Evolutionary conservation across 2,888 invertebrate genomes (phyloP).

Genomic region (Auanema sp.): DNA sequence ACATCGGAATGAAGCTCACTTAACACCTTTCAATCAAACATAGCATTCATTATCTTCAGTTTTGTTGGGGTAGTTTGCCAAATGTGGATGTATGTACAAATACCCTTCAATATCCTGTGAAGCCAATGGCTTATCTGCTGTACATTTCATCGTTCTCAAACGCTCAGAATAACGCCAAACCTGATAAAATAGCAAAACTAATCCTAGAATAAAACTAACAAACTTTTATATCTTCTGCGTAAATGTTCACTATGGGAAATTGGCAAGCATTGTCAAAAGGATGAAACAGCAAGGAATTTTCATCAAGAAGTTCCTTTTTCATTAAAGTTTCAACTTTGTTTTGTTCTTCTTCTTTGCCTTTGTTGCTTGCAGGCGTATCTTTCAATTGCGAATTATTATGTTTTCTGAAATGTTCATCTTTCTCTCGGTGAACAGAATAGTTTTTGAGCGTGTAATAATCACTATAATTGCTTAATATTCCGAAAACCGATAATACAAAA

Average conservation of each 20-base stretch:
- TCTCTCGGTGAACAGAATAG: too few relatives aligned
- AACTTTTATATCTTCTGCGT: slow-evolving; percentile 23
- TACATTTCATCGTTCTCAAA: slow-evolving; percentile 28
- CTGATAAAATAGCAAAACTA: slow-evolving; percentile 8
- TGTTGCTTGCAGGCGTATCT: too few relatives aligned
- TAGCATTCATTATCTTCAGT: neutral
- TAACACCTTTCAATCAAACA: too few relatives aligned
- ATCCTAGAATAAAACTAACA: neutral
- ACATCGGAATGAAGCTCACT: too few relatives aligned
- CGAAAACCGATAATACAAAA: too few relatives aligned
- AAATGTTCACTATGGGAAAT: slow-evolving; percentile 30
- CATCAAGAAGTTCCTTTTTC: too few relatives aligned
- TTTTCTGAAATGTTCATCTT: too few relatives aligned
- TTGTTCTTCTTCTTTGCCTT: too few relatives aligned
- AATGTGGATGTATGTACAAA: slow-evolving; percentile 18
- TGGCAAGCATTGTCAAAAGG: slow-evolving; percentile 40
- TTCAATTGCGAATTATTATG: too few relatives aligned
- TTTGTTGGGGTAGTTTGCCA: slow-evolving; percentile 10
- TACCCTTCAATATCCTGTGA: slow-evolving; percentile 20
- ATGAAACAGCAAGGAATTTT: slow-evolving; percentile 10
- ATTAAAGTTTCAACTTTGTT: too few relatives aligned
- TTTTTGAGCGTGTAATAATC: too few relatives aligned
- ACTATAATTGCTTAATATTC: too few relatives aligned
- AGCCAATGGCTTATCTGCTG: slow-evolving; percentile 16
- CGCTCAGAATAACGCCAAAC: slow-evolving; percentile 21